Evolutionary conservation across 2,888 invertebrate species (phyloP).

Genomic region (Hirtodrosophila cameraria): DNA sequence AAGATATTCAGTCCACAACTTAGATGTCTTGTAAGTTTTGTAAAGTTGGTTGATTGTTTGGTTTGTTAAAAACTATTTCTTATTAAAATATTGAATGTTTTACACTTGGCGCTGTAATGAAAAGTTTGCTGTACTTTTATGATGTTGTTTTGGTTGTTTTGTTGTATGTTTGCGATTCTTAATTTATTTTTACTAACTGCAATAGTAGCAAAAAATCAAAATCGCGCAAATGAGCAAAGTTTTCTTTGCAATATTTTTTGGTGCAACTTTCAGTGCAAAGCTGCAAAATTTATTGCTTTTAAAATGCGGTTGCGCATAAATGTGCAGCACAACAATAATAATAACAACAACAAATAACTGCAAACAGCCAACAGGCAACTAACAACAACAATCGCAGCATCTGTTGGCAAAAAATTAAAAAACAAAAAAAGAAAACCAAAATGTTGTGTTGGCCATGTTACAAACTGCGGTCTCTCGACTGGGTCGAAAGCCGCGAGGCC

Average conservation of each 20-base stretch:
- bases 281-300: slow-evolving; percentile 77
- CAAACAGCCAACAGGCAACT: slow-evolving; percentile 32
- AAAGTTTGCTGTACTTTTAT: slow-evolving; percentile 47
- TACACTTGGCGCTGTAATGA: slow-evolving; percentile 24
- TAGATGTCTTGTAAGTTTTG: too few relatives aligned
- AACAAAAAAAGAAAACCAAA: not conserved
- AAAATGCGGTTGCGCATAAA: slow-evolving; percentile 75
- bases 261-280: slow-evolving; percentile 48
- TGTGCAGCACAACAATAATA: slow-evolving; percentile 54
- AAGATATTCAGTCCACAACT: too few relatives aligned
- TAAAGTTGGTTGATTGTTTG: too few relatives aligned
- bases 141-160: too few relatives aligned
- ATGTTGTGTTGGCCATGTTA: slow-evolving; percentile 36
- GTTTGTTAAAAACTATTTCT: slow-evolving; percentile 25
- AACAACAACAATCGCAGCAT: slow-evolving; percentile 39
- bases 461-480: slow-evolving; percentile 43
- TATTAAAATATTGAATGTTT: slow-evolving; percentile 52
- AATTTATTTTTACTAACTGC: slow-evolving; percentile 46
- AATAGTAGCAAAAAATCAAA: slow-evolving; percentile 53
- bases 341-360: slow-evolving; percentile 28
- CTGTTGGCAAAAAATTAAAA: slow-evolving; percentile 15
- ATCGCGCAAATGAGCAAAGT: slow-evolving; percentile 77
- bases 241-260: slow-evolving; percentile 44
- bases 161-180: slow-evolving; percentile 50
- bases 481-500: slow-evolving; percentile 37